Percentiles rank a stretch among this genome's conserved stretches.
Evolutionary conservation across 53 echinoderm and acorn worm genomes (phyloP).

Genomic region (Paelopatides confundens): DNA sequence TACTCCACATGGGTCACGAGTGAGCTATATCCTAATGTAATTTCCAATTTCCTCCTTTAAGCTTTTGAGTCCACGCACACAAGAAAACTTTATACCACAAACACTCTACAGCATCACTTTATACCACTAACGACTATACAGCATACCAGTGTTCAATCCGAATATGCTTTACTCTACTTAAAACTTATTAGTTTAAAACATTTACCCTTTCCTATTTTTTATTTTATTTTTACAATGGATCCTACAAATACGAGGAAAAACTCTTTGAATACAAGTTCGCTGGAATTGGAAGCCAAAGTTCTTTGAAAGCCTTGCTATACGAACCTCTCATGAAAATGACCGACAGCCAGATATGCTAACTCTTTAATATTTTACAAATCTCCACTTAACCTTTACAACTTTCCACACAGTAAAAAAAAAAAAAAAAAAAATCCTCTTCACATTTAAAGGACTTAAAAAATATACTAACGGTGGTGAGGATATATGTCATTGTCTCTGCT

Average conservation of each 20-base stretch:
- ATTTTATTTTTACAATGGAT: constrained; percentile 13
- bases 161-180: neutral
- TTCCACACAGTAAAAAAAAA: neutral
- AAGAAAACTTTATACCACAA: too few relatives aligned
- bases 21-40: neutral
- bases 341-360: neutral
- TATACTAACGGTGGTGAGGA: too few relatives aligned
- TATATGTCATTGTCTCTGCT: too few relatives aligned
- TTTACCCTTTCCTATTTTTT: neutral
- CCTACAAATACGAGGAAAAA: constrained; percentile 28
- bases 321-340: neutral
- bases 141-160: constrained; percentile 28
- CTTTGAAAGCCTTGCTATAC: constrained; percentile 43
- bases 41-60: neutral
- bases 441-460: too few relatives aligned
- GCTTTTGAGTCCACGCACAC: neutral
- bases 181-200: neutral
- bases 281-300: constrained; percentile 48
- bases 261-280: constrained; percentile 43
- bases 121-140: neutral
- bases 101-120: neutral
- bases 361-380: neutral
- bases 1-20: neutral
- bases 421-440: too few relatives aligned
- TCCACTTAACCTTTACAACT: neutral